phyloP scores from a whole-genome alignment of 2,888 invertebrate genomes.

The Amitus sp. region DNA sequence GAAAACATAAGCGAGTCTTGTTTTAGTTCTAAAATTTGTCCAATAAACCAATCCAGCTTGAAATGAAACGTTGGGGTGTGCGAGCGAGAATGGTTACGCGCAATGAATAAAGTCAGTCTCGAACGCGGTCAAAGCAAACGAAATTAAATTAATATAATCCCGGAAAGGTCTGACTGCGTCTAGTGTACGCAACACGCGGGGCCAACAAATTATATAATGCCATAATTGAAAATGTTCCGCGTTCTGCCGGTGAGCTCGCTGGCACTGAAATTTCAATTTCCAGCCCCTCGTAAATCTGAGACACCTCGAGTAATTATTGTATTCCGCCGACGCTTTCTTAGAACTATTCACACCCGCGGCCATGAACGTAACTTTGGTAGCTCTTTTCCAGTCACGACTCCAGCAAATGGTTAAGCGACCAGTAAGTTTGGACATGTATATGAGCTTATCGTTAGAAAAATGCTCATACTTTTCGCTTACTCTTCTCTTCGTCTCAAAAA shows the following conservation, averaged over 20 bases:
- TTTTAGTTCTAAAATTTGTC: no score
- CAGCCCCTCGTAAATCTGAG: slow-evolving; percentile 62
- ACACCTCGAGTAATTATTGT: slow-evolving; percentile 64
- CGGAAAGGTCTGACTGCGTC: slow-evolving; percentile 35
- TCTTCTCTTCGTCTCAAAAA: slow-evolving; percentile 7
- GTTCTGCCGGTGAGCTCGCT: slow-evolving; percentile 47
- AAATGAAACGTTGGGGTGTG: no score
- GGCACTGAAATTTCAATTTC: slow-evolving; percentile 63
- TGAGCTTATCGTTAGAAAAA: slow-evolving; percentile 35
- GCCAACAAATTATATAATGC: slow-evolving; percentile 62
- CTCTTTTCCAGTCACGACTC: slow-evolving; percentile 48
- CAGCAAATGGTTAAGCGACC: slow-evolving; percentile 27
- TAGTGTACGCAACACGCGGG: slow-evolving; percentile 36
- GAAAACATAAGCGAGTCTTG: no score
- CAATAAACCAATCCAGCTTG: no score
- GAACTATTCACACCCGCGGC: slow-evolving; percentile 56
- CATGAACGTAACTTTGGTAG: slow-evolving; percentile 51
- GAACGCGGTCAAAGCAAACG: slow-evolving; percentile 56
- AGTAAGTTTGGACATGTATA: slow-evolving; percentile 42
- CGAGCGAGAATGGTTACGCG: not conserved
- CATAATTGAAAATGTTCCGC: slow-evolving; percentile 62
- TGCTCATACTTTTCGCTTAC: slow-evolving; percentile 33
- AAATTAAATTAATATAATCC: slow-evolving; percentile 63
- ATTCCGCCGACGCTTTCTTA: slow-evolving; percentile 59
- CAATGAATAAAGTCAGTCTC: slow-evolving; percentile 27